Conservation (phyloP, 2,888 invertebrate genomes). For the Eilema depressum region DNA sequence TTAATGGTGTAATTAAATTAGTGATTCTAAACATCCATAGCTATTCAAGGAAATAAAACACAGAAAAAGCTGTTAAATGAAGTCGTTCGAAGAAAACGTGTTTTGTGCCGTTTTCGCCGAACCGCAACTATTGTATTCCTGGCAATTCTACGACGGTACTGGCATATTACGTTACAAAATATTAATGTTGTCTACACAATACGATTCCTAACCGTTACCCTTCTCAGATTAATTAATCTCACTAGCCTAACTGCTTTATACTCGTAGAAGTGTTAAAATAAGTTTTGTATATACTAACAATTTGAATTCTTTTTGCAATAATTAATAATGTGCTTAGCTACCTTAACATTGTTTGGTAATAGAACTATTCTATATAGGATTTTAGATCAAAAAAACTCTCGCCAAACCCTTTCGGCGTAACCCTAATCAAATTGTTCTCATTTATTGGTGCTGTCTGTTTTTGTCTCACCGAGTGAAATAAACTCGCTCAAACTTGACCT, state of each 20-base stretch:
- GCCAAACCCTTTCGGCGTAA: not conserved
- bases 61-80: not conserved
- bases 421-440: constrained; percentile 1
- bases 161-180: constrained; percentile 8
- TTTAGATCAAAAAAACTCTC: not conserved
- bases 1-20: not conserved
- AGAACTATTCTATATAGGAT: not conserved
- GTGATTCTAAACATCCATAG: not conserved
- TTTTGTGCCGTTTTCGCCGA: constrained; percentile 1
- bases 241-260: not conserved
- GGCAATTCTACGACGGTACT: not conserved
- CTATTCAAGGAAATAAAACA: not conserved
- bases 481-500: not conserved
- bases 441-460: not conserved
- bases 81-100: not conserved
- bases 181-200: not conserved
- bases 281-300: not conserved
- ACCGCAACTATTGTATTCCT: constrained; percentile 7
- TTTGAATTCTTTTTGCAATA: not conserved
- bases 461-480: not conserved
- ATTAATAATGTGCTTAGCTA: not conserved
- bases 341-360: not conserved
- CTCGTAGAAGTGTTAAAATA: not conserved
- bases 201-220: not conserved
- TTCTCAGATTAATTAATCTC: not conserved